A percentile compares a stretch with the other conserved stretches of the same genome.
phyloP scores from a whole-genome alignment of 2,797 vertebrate genomes.

The Hyperoplus lanceolatus region DNA sequence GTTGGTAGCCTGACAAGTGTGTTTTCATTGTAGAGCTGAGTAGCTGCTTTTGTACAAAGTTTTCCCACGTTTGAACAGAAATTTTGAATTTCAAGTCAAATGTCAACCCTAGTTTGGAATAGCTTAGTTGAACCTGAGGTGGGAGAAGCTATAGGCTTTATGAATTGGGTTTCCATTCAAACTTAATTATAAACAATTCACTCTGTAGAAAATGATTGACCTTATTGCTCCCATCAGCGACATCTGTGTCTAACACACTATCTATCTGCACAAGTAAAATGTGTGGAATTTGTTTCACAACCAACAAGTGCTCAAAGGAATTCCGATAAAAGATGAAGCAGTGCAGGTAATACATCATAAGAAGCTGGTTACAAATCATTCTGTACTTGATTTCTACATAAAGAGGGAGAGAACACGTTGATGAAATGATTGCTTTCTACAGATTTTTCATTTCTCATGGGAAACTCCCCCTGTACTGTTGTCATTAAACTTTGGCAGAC shows the following conservation, averaged over 20 bases:
- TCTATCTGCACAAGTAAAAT: constrained; percentile 2
- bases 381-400: constrained; percentile 10
- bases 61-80: not conserved
- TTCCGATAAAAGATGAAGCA: constrained; percentile 18
- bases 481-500: constrained; percentile 71
- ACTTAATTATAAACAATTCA: not conserved
- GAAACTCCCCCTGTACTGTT: constrained; percentile 62
- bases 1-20: not conserved
- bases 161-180: not conserved
- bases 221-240: constrained; percentile 3
- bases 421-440: constrained; percentile 36
- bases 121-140: not conserved
- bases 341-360: not conserved
- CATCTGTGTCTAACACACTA: not conserved
- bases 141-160: not conserved
- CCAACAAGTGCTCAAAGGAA: not conserved
- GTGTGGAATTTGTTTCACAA: constrained; percentile 19
- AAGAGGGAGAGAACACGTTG: constrained; percentile 13
- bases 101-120: not conserved
- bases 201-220: not conserved
- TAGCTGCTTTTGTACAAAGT: not conserved
- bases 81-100: not conserved
- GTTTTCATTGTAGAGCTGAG: not conserved
- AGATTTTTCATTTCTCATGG: constrained; percentile 69
- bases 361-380: constrained; percentile 23